Conservation (phyloP, 2,888 invertebrate genomes). For the Elegia similella region DNA sequence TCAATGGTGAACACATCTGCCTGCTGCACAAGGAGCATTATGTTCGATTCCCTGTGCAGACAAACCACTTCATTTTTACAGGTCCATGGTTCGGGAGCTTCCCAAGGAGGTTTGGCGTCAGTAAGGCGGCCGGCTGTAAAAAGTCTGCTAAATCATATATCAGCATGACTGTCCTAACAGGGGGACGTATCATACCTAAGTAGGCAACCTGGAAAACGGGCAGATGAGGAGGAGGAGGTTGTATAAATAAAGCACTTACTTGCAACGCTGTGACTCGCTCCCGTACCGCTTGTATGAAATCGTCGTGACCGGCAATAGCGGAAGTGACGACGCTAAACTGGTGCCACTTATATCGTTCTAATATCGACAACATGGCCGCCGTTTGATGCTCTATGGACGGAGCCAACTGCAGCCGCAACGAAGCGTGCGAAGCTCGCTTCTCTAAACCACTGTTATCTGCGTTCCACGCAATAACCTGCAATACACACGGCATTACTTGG, state of each 20-base stretch:
- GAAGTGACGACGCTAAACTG: conserved; percentile 97
- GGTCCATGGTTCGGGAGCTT: too few species aligned
- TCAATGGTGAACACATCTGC: too few species aligned
- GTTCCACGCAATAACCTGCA: conserved; percentile 95
- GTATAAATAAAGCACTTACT: conserved; percentile 53
- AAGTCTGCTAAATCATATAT: too few species aligned
- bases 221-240: too few species aligned
- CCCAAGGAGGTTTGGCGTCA: too few species aligned
- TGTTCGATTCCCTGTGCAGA: too few species aligned
- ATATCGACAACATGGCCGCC: conserved; percentile 96
- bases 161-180: too few species aligned
- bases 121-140: too few species aligned
- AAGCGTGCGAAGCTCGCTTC: conserved; percentile 91
- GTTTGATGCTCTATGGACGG: conserved; percentile 98
- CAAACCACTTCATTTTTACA: too few species aligned
- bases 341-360: conserved; percentile 98
- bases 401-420: conserved; percentile 95
- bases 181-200: too few species aligned
- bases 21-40: too few species aligned
- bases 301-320: conserved; percentile 96
- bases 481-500: neutral
- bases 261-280: conserved; percentile 93
- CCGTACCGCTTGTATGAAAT: conserved; percentile 96
- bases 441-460: conserved; percentile 96
- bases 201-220: too few species aligned